Evolutionary conservation across 2,797 vertebrate genomes (phyloP).

Genomic region (Propithecus perrieri): DNA sequence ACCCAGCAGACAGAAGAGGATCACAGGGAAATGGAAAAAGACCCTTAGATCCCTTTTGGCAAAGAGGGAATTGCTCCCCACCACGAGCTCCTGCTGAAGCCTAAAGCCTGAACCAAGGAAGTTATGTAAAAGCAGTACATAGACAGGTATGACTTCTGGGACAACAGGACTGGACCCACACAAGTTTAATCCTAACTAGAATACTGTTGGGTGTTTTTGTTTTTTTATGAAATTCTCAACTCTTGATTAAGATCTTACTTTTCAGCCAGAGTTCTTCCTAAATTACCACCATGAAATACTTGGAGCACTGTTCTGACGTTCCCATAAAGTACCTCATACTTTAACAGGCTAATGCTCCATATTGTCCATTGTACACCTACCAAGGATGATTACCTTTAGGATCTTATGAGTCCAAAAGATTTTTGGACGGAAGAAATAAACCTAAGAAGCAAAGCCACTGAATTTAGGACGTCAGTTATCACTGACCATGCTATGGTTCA

Average conservation of each 20-base stretch:
- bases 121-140: not conserved
- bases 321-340: not conserved
- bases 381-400: not conserved
- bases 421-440: constrained; percentile 16
- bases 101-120: not conserved
- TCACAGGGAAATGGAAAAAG: constrained; percentile 6
- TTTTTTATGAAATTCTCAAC: constrained; percentile 8
- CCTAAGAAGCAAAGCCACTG: constrained; percentile 10
- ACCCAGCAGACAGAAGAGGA: constrained; percentile 53
- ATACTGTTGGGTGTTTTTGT: not conserved
- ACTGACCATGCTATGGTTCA: not conserved
- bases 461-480: not conserved
- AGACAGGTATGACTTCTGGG: not conserved
- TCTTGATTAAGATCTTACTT: not conserved
- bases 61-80: not conserved
- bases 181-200: not conserved
- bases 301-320: not conserved
- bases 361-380: not conserved
- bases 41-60: not conserved
- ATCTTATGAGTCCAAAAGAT: not conserved
- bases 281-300: not conserved
- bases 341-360: not conserved
- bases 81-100: not conserved
- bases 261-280: constrained; percentile 33
- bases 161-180: not conserved